Conservation (phyloP, 2,797 vertebrate species). For the Stomatorhinus walkeri region DNA sequence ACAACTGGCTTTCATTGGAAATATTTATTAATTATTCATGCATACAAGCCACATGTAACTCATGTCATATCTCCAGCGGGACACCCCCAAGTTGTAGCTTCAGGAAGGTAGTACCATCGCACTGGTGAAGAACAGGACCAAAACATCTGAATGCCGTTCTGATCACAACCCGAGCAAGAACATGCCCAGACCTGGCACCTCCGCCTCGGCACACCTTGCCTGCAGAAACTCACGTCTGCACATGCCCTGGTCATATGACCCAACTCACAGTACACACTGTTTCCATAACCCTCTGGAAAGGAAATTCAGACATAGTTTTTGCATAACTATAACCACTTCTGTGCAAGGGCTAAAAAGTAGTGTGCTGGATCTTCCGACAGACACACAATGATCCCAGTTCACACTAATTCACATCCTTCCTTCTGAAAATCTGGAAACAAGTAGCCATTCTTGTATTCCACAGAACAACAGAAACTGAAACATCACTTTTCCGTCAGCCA, state of each 20-base stretch:
- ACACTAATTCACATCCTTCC: not conserved
- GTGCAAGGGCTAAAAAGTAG: not conserved
- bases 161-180: not conserved
- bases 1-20: not conserved
- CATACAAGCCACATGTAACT: not conserved
- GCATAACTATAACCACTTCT: not conserved
- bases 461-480: not conserved
- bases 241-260: not conserved
- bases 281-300: not conserved
- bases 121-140: not conserved
- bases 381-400: not conserved
- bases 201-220: not conserved
- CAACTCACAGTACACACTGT: not conserved
- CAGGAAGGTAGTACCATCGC: not conserved
- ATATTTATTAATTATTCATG: not conserved
- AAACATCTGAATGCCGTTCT: not conserved
- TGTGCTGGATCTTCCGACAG: not conserved
- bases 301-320: not conserved
- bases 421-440: not conserved
- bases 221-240: not conserved
- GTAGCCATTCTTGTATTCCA: not conserved
- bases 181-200: not conserved
- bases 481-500: not conserved
- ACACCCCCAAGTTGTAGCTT: not conserved
- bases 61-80: not conserved